Conservation (phyloP, 2,113 vertebrate species). For the Toxotes chatareus region DNA sequence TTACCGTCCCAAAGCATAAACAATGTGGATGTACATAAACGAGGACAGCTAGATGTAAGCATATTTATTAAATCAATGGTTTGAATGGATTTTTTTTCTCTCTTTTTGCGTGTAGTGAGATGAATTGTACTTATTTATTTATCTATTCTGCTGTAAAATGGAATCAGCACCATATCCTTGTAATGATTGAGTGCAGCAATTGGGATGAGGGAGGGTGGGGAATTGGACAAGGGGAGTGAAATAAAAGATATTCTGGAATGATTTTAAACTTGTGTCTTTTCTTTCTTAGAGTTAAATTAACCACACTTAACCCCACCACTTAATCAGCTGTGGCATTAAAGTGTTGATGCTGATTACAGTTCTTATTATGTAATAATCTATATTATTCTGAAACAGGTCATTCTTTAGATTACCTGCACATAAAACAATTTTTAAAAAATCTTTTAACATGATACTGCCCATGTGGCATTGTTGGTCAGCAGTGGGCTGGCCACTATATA, state of each 20-base stretch:
- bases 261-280: constrained; percentile 72
- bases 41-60: constrained; percentile 82
- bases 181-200: constrained; percentile 77
- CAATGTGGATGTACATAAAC: constrained; percentile 81
- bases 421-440: too few species aligned
- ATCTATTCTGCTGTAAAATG: constrained; percentile 81
- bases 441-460: too few species aligned
- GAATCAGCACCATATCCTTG: constrained; percentile 84
- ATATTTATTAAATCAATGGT: constrained; percentile 83
- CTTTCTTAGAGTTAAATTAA: neutral
- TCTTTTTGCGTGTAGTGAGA: constrained; percentile 83
- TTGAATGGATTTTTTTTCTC: constrained; percentile 77
- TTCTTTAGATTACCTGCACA: too few species aligned
- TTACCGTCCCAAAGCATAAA: constrained; percentile 81
- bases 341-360: too few species aligned
- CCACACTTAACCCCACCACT: too few species aligned
- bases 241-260: constrained; percentile 83
- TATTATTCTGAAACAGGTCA: too few species aligned
- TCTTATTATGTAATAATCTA: too few species aligned
- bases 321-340: too few species aligned
- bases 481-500: too few species aligned
- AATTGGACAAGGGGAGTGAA: constrained; percentile 55
- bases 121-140: constrained; percentile 83
- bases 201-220: constrained; percentile 61
- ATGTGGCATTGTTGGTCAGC: too few species aligned